Evolutionary conservation across 2,888 invertebrate genomes (phyloP).

Genomic region (Yponomeuta plumbellus): DNA sequence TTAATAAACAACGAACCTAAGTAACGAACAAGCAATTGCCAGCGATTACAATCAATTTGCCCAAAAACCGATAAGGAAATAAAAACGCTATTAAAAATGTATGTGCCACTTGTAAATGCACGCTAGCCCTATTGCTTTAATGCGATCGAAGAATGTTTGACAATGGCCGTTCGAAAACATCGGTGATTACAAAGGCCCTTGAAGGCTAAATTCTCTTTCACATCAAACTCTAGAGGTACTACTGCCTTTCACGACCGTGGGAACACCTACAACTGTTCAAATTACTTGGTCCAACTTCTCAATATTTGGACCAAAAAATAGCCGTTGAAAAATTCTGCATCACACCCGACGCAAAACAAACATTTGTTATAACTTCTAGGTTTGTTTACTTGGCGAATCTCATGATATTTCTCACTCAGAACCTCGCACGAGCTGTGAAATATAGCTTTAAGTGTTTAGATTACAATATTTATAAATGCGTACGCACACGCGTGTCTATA

Average conservation of each 20-base stretch:
- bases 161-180: conserved; percentile 24
- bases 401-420: conserved; percentile 49
- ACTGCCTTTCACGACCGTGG: conserved; percentile 40
- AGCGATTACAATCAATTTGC: no score
- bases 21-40: no score
- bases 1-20: no score
- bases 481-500: conserved; percentile 53
- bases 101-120: neutral
- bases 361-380: neutral
- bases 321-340: conserved; percentile 51
- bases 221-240: conserved; percentile 20
- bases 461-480: conserved; percentile 43
- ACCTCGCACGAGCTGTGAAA: conserved; percentile 34
- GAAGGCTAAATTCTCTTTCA: conserved; percentile 12
- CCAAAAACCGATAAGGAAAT: no score
- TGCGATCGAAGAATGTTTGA: conserved; percentile 6
- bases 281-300: conserved; percentile 49
- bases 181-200: conserved; percentile 9
- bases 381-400: neutral
- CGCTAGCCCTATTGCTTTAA: neutral
- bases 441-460: conserved; percentile 70
- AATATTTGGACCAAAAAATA: conserved; percentile 36
- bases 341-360: conserved; percentile 19
- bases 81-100: neutral
- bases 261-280: conserved; percentile 59